These are phyloP conservation scores for Neolamprologus falcicula DNA, from an alignment of 2,113 vertebrate genomes.

Conservation along the genomic window DNA sequence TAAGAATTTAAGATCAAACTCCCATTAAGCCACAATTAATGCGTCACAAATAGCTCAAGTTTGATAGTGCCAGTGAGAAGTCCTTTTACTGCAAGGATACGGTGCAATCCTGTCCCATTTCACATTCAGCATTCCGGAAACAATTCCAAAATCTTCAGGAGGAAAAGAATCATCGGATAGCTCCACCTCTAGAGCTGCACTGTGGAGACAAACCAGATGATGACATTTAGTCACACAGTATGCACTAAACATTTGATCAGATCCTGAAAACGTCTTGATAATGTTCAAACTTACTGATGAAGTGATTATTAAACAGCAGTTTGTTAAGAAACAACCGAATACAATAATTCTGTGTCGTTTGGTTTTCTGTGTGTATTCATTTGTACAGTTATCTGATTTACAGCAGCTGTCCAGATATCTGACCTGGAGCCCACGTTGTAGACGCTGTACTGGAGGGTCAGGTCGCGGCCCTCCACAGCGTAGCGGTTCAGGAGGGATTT, in stretches of 20 bases:
- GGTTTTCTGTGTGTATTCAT: not conserved
- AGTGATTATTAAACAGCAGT: not conserved
- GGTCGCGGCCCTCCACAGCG: slow-evolving; percentile 88
- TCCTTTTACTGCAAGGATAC: slow-evolving; percentile 77
- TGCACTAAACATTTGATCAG: not conserved
- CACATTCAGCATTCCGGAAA: slow-evolving; percentile 92
- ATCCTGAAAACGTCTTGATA: not conserved
- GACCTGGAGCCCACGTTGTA: slow-evolving; percentile 97
- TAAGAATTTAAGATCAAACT: not conserved
- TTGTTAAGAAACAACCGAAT: not conserved
- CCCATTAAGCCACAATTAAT: not conserved
- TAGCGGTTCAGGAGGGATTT: slow-evolving; percentile 91
- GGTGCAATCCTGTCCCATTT: slow-evolving; percentile 97
- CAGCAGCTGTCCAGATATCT: fast-evolving
- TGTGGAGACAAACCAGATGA: slow-evolving; percentile 28
- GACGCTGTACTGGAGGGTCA: slow-evolving; percentile 94
- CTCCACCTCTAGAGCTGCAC: slow-evolving; percentile 91
- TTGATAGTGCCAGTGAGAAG: not conserved
- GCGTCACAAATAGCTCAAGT: fast-evolving
- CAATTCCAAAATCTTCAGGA: slow-evolving; percentile 93
- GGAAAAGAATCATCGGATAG: slow-evolving; percentile 95
- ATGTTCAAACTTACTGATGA: fast-evolving
- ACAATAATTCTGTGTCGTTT: fast-evolving
- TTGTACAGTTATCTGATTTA: not conserved
- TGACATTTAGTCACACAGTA: not conserved